These are phyloP conservation scores for Drusus annulatus DNA, from an alignment of 1,140 invertebrate species.

Conservation along the genomic window DNA sequence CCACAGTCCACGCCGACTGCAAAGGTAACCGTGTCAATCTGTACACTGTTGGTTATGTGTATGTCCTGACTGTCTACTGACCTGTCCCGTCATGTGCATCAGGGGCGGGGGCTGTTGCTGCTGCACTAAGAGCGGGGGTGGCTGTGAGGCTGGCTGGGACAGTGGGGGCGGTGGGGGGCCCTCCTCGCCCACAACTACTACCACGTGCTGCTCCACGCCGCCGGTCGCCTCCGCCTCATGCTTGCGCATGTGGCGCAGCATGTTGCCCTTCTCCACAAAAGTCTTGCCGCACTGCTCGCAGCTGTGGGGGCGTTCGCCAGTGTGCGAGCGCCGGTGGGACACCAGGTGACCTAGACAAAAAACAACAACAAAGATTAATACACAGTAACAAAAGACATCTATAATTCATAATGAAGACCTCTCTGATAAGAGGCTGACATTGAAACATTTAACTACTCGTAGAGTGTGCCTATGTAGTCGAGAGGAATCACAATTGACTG, in stretches of 20 bases:
- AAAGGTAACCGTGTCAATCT: no score
- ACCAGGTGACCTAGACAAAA: constrained; percentile 80
- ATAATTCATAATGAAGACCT: no score
- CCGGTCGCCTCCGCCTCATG: constrained; percentile 45
- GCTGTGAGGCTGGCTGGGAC: background rate
- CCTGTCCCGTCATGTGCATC: constrained; percentile 57
- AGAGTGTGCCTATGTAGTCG: no score
- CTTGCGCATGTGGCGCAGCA: constrained; percentile 73
- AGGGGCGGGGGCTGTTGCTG: constrained; percentile 48
- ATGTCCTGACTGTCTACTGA: constrained; percentile 24
- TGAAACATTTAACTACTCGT: no score
- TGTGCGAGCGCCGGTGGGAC: constrained; percentile 91
- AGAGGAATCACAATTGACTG: no score
- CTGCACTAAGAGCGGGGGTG: background rate
- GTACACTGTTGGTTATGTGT: no score
- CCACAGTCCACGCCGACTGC: no score
- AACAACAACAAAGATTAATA: no score
- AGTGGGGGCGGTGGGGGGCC: constrained; percentile 22
- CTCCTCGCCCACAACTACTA: background rate
- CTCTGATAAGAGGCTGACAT: no score
- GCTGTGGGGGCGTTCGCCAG: constrained; percentile 86
- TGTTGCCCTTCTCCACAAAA: constrained; percentile 84
- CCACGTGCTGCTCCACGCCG: background rate
- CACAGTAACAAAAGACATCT: no score
- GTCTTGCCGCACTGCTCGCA: constrained; percentile 84